phyloP scores from a whole-genome alignment of 2,888 invertebrate genomes.

The Plagodis pulveraria region DNA sequence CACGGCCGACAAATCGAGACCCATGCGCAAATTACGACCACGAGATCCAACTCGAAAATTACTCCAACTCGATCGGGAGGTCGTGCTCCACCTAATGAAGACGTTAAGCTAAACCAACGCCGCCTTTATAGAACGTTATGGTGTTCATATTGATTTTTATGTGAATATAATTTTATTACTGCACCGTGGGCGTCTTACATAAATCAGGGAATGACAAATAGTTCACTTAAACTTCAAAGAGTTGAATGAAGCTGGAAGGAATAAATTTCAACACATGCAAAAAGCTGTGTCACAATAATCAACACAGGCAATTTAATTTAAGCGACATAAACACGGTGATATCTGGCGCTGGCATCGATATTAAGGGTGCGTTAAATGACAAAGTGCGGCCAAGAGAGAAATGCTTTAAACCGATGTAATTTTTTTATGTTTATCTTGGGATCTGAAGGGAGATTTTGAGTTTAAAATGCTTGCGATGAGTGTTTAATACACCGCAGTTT shows the following conservation, averaged over 20 bases:
- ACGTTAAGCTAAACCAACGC: constrained; percentile 76
- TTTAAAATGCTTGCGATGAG: constrained; percentile 67
- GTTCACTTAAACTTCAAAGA: constrained; percentile 38
- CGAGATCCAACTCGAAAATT: constrained; percentile 70
- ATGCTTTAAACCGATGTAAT: constrained; percentile 76
- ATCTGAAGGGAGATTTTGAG: constrained; percentile 65
- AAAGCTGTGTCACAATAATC: constrained; percentile 77
- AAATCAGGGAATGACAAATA: constrained; percentile 26
- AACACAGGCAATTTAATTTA: constrained; percentile 79
- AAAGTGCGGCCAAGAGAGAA: constrained; percentile 74
- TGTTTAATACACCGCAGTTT: constrained; percentile 59
- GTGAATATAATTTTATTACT: constrained; percentile 71
- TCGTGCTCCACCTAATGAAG: constrained; percentile 79
- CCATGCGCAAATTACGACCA: constrained; percentile 73
- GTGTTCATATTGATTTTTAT: constrained; percentile 80
- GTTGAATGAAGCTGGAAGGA: constrained; percentile 50
- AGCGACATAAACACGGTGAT: constrained; percentile 79
- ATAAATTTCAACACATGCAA: constrained; percentile 72
- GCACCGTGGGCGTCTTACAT: constrained; percentile 51
- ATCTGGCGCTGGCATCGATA: constrained; percentile 80
- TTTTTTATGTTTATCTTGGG: constrained; percentile 71
- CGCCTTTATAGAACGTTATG: constrained; percentile 67
- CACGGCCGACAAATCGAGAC: constrained; percentile 70
- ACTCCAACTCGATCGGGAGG: constrained; percentile 66
- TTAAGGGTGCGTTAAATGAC: constrained; percentile 81